Evolutionary conservation across 2,888 invertebrate species (phyloP).

Genomic region (Chymomyza amoena): DNA sequence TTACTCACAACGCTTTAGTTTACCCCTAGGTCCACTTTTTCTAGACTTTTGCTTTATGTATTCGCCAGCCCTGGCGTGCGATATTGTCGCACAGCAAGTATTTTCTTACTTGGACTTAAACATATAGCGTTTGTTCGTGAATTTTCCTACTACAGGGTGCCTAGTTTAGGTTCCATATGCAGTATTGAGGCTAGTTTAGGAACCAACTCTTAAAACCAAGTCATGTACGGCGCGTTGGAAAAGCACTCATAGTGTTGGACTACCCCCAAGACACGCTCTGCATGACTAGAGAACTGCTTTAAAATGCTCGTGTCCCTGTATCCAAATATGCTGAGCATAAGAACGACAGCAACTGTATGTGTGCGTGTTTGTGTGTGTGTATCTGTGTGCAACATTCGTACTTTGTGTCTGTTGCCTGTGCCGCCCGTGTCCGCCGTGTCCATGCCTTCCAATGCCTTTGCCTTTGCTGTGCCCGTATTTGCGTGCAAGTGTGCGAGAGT

Average conservation of each 20-base stretch:
- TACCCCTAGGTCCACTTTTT: not conserved
- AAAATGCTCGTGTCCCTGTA: constrained; percentile 57
- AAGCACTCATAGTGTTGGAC: not conserved
- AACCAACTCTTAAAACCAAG: not conserved
- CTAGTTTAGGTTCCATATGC: not conserved
- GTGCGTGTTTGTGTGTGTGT: constrained; percentile 30
- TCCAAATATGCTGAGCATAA: constrained; percentile 44
- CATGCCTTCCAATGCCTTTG: not conserved
- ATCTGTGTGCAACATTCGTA: constrained; percentile 28
- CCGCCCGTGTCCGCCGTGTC: constrained; percentile 22
- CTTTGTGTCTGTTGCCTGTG: constrained; percentile 38
- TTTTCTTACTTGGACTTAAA: constrained; percentile 73
- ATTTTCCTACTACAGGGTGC: constrained; percentile 40
- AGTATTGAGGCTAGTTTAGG: not conserved
- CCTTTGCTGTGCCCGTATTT: constrained; percentile 26
- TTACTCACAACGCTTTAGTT: not conserved
- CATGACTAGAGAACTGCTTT: constrained; percentile 18
- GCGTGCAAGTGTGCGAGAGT: constrained; percentile 67
- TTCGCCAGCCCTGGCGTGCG: constrained; percentile 55
- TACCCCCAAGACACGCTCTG: not conserved
- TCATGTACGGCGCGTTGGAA: not conserved
- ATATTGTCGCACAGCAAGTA: constrained; percentile 72
- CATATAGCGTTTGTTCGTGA: constrained; percentile 69
- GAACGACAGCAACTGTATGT: constrained; percentile 11
- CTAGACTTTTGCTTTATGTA: constrained; percentile 2